phyloP scores from a whole-genome alignment of 2,113 vertebrate genomes.

The Lagenorhynchus albirostris region DNA sequence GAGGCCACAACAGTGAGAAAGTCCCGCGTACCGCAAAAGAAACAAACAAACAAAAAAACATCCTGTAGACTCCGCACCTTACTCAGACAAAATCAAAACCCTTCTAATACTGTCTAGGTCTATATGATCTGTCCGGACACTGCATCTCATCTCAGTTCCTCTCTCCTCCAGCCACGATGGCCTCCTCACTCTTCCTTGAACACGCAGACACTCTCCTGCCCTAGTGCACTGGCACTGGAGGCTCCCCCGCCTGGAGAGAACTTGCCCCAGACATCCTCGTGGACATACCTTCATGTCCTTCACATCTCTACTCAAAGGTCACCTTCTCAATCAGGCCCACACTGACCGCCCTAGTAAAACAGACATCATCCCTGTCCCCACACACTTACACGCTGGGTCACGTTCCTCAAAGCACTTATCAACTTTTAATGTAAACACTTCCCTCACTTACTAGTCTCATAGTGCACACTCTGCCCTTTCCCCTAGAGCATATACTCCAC shows the following conservation, averaged over 20 bases:
- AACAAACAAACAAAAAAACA: no score
- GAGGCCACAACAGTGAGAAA: no score
- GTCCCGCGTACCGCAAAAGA: no score
- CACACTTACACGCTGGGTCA: no score
- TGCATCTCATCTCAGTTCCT: no score
- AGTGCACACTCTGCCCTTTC: neutral
- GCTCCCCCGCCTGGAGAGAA: neutral
- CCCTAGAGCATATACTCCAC: neutral
- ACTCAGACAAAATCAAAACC: neutral
- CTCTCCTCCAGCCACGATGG: fast-evolving
- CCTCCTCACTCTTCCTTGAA: neutral
- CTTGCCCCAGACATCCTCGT: neutral
- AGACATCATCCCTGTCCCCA: neutral
- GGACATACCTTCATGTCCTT: neutral
- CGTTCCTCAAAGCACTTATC: neutral
- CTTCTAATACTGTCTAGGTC: fast-evolving
- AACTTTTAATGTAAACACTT: neutral
- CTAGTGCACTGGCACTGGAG: fast-evolving
- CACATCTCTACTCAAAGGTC: neutral
- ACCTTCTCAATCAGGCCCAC: neutral
- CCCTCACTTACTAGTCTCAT: neutral
- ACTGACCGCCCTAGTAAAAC: neutral
- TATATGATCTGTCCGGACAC: fast-evolving
- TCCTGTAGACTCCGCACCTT: fast-evolving
- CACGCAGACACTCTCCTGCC: neutral